Percentiles rank a stretch among this genome's conserved stretches.
Evolutionary conservation across 2,888 invertebrate genomes (phyloP).

Genomic region (Limnephilus marmoratus): DNA sequence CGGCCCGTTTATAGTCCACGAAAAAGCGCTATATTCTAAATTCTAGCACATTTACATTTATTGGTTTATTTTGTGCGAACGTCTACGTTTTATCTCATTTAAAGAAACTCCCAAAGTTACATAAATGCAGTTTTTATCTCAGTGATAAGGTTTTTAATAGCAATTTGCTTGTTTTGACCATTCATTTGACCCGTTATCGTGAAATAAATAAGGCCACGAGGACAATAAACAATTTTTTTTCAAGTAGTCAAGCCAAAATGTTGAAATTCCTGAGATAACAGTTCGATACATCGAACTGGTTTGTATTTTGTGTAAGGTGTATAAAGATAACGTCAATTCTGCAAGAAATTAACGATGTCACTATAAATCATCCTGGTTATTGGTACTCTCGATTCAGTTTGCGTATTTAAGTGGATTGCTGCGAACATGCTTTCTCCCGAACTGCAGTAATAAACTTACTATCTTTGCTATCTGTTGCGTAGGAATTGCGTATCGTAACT

Average conservation of each 20-base stretch:
- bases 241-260: neutral
- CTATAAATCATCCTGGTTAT: constrained; percentile 18
- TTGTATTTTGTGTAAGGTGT: neutral
- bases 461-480: neutral
- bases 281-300: neutral
- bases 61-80: neutral
- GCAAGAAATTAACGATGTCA: constrained; percentile 18
- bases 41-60: neutral
- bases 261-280: neutral
- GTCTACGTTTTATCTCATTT: neutral
- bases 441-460: neutral
- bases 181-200: neutral
- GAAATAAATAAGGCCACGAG: neutral
- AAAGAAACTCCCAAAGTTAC: neutral
- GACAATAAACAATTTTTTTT: neutral
- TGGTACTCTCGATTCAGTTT: neutral
- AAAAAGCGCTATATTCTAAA: neutral
- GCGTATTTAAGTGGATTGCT: neutral
- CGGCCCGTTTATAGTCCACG: neutral
- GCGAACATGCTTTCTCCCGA: constrained; percentile 14
- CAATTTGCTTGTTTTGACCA: neutral
- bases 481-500: neutral
- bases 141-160: neutral
- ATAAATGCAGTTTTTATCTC: neutral
- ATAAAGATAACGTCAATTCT: constrained; percentile 30